Conservation (phyloP, 2,113 vertebrate species). For the Choloepus hoffmanni region DNA sequence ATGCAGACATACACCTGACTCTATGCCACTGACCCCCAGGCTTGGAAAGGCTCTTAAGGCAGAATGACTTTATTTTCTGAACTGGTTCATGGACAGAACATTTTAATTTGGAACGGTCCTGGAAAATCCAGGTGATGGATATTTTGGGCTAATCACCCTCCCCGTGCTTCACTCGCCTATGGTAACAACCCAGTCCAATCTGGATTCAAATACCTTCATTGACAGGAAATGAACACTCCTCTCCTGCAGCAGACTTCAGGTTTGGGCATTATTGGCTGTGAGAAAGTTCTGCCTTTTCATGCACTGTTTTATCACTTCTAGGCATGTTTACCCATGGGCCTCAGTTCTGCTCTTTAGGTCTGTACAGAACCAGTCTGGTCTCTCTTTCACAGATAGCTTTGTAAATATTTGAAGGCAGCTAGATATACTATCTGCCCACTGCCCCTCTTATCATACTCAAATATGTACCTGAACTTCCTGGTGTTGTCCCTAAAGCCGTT, state of each 20-base stretch:
- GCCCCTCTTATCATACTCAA: slow-evolving; percentile 17
- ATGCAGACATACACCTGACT: background rate
- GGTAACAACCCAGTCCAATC: background rate
- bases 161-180: background rate
- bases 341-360: background rate
- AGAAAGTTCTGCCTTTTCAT: background rate
- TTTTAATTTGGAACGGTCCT: background rate
- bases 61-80: background rate
- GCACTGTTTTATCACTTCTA: background rate
- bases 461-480: slow-evolving; percentile 28
- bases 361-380: slow-evolving; percentile 5
- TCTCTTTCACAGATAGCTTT: slow-evolving; percentile 1
- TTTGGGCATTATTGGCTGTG: background rate
- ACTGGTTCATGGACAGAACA: background rate
- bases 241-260: background rate
- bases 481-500: background rate
- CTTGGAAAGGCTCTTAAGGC: background rate
- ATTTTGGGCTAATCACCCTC: background rate
- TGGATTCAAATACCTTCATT: background rate
- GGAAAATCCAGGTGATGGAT: background rate
- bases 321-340: background rate
- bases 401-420: slow-evolving; percentile 48
- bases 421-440: background rate
- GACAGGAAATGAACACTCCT: background rate
- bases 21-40: background rate